A percentile compares a stretch with the other conserved stretches of the same genome.
Evolutionary conservation across 2,888 invertebrate species (phyloP).

Genomic region (Scaptomyza cyrtandrae): DNA sequence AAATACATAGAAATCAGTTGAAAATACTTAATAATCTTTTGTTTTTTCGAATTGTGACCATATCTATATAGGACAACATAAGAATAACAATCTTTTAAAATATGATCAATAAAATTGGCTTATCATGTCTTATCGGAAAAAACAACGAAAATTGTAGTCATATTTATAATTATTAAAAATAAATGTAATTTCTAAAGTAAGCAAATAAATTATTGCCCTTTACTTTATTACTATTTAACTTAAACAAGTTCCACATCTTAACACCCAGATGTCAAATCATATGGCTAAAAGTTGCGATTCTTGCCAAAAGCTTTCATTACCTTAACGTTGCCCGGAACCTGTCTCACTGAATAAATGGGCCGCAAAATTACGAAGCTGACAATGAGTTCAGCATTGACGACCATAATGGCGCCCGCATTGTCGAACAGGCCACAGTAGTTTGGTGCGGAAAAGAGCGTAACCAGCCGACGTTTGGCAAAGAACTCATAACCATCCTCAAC

Average conservation of each 20-base stretch:
- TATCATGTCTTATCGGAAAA: too few relatives aligned
- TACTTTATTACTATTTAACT: background rate
- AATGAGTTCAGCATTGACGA: slow-evolving; percentile 99
- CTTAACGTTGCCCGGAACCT: background rate
- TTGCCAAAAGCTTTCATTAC: slow-evolving; percentile 36
- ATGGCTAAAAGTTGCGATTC: slow-evolving; percentile 48
- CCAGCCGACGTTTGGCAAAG: slow-evolving; percentile 98
- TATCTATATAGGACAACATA: too few relatives aligned
- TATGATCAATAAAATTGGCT: too few relatives aligned
- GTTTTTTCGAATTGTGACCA: too few relatives aligned
- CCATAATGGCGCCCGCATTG: slow-evolving; percentile 97
- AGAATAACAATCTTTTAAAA: too few relatives aligned
- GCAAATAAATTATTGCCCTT: too few relatives aligned
- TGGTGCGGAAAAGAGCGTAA: slow-evolving; percentile 95
- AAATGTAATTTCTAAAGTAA: too few relatives aligned
- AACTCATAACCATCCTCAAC: slow-evolving; percentile 99
- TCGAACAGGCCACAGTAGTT: slow-evolving; percentile 97
- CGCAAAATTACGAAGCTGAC: slow-evolving; percentile 98
- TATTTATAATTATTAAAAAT: too few relatives aligned
- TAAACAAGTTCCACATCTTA: background rate
- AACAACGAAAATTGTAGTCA: too few relatives aligned
- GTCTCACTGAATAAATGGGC: slow-evolving; percentile 85
- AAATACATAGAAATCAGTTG: too few relatives aligned
- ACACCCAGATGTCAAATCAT: background rate
- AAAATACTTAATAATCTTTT: too few relatives aligned